phyloP scores from a whole-genome alignment of 30 jellyfish, hydroid and myxozoan genomes.

The Pseudorhiza aurosa region DNA sequence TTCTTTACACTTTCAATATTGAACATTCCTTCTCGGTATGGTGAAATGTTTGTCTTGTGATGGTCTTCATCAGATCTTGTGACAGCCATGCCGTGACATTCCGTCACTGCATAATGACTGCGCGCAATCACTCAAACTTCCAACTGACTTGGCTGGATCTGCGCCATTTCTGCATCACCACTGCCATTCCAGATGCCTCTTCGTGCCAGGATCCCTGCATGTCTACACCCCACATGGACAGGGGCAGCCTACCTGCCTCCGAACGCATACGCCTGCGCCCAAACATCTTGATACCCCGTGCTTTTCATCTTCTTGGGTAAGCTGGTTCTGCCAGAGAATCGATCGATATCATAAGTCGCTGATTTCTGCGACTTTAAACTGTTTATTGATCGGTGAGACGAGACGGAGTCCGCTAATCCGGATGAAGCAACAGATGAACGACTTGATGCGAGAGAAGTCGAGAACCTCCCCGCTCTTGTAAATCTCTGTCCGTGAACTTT shows the following conservation, averaged over 20 bases:
- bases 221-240: too few relatives aligned
- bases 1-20: too few relatives aligned
- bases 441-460: constrained; percentile 33
- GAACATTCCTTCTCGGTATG: too few relatives aligned
- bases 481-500: not conserved
- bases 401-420: constrained; percentile 27
- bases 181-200: too few relatives aligned
- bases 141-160: too few relatives aligned
- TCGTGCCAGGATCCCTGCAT: too few relatives aligned
- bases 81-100: too few relatives aligned
- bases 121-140: too few relatives aligned
- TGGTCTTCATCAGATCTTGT: too few relatives aligned
- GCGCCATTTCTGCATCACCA: too few relatives aligned
- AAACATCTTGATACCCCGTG: constrained; percentile 43
- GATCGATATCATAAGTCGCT: constrained; percentile 40
- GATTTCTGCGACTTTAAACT: constrained; percentile 9
- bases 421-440: constrained; percentile 47
- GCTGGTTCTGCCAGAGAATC: constrained; percentile 53
- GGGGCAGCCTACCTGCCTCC: constrained; percentile 57
- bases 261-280: constrained; percentile 80
- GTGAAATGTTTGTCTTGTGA: too few relatives aligned
- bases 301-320: constrained; percentile 32
- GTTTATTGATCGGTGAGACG: constrained; percentile 14
- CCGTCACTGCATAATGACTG: too few relatives aligned
- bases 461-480: constrained; percentile 25